Percentiles rank a stretch among this genome's conserved stretches.
Conservation (phyloP, 1,140 invertebrate species). For the Atta texana region DNA sequence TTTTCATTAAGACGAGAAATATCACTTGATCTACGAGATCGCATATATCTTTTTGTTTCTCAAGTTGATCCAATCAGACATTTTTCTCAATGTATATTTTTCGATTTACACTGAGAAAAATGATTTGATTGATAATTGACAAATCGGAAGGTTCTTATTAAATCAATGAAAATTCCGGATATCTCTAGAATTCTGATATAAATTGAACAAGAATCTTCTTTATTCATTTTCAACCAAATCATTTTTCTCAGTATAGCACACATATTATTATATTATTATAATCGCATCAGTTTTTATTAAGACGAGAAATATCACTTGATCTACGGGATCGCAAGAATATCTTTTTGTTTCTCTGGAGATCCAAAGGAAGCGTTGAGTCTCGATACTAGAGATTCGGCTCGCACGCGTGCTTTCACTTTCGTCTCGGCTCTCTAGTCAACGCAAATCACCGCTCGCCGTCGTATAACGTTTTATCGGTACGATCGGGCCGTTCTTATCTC, state of each 20-base stretch:
- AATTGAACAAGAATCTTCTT: too few relatives aligned
- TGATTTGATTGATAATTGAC: too few relatives aligned
- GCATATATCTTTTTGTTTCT: background rate
- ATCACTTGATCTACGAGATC: background rate
- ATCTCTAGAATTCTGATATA: too few relatives aligned
- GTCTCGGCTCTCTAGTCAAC: slow-evolving; percentile 22
- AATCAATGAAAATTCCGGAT: too few relatives aligned
- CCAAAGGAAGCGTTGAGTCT: background rate
- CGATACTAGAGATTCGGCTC: background rate
- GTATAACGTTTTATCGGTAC: slow-evolving; percentile 20
- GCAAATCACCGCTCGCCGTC: background rate
- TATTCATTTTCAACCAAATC: too few relatives aligned
- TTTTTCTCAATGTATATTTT: too few relatives aligned
- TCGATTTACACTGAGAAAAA: too few relatives aligned
- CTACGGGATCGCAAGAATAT: background rate
- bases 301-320: background rate
- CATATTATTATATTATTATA: background rate
- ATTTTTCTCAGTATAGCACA: too few relatives aligned
- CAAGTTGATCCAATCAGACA: background rate
- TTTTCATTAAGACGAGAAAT: background rate
- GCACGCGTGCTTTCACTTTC: slow-evolving; percentile 55
- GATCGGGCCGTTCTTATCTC: slow-evolving; percentile 45
- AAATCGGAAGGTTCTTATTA: too few relatives aligned
- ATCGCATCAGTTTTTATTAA: background rate
- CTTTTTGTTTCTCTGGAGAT: background rate